These are phyloP conservation scores for Strigamia transsilvanica DNA, from an alignment of 2,888 invertebrate species.

Conservation along the genomic window DNA sequence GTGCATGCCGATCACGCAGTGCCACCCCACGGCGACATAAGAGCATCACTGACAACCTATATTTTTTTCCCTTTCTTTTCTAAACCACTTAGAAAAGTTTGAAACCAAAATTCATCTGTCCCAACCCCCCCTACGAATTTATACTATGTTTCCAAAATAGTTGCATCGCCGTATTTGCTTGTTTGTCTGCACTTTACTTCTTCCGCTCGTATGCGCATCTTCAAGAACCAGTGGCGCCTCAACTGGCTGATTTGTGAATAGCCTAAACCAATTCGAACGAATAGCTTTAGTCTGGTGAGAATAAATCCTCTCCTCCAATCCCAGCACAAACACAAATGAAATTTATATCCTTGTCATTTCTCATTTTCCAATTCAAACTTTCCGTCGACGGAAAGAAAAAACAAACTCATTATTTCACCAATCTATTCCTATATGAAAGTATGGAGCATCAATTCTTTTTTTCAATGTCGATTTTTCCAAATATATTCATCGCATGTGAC, in stretches of 20 bases:
- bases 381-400: not conserved
- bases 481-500: too few species aligned
- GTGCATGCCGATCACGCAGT: constrained; percentile 45
- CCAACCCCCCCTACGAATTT: not conserved
- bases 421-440: not conserved
- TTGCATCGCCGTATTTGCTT: not conserved
- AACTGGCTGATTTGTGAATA: constrained; percentile 34
- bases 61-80: not conserved
- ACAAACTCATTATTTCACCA: not conserved
- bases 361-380: constrained; percentile 33
- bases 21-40: constrained; percentile 38
- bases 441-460: not conserved
- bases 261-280: constrained; percentile 12
- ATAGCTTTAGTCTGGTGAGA: constrained; percentile 45
- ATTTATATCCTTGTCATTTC: constrained; percentile 34
- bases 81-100: not conserved
- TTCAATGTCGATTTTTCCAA: too few species aligned
- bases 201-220: constrained; percentile 27
- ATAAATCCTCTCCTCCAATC: constrained; percentile 24
- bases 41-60: constrained; percentile 36
- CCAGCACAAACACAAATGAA: constrained; percentile 33
- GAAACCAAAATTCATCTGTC: not conserved
- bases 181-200: constrained; percentile 5
- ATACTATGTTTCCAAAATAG: not conserved
- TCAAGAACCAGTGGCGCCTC: constrained; percentile 44